Evolutionary conservation across 2,888 invertebrate species (phyloP), one percentile per base, ranked within the genome.

Genomic region (Mesorhabditis spiculigera): DNA sequence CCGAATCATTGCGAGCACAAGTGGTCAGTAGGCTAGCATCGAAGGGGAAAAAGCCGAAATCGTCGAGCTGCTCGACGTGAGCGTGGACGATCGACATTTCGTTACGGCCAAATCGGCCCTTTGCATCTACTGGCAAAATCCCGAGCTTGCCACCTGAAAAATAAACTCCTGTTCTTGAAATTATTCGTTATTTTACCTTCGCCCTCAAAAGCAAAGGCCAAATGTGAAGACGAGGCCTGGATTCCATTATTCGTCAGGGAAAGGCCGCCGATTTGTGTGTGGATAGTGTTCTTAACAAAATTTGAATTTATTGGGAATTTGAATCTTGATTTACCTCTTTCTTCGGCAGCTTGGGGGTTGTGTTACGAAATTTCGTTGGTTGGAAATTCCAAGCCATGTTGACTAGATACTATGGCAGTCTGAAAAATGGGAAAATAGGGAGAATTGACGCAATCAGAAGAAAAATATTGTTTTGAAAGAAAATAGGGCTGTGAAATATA

Each of bases 361-460:
- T 94, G 91, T 96, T 96, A 90, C 95, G 96, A 88, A 93, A 96
- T 88, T 96, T 96, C 75, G 95, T 95, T 87, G 94, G 93, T 90
- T 95, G 95, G 89, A 95, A 95, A 88, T 94, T 82, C 87, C 87
- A 87, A 44, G 87, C 86, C 87, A 87, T 87, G 42, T 16, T 69
- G 41, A 63, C 63, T 50, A 50, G 10, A 50, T 13, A 50, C 8
- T 50, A 50, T 63, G 63, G 63, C 41, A 28, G 16, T 28, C 6
- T 28, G 28, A 28, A 63, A 63, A n/a, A 50, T 3, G 3, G 3
- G 50, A 3, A 50, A 50, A 50, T 8, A 13, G 13, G 50, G 2
- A 13, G 3, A 28, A 28, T 28, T 28, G 28, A 28, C 1, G 28
- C 28, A 1, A 28, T 28, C 1, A 3, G 28, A 28, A 28, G 28